Conservation (phyloP, 2,888 invertebrate genomes). For the Pecten maximus region DNA sequence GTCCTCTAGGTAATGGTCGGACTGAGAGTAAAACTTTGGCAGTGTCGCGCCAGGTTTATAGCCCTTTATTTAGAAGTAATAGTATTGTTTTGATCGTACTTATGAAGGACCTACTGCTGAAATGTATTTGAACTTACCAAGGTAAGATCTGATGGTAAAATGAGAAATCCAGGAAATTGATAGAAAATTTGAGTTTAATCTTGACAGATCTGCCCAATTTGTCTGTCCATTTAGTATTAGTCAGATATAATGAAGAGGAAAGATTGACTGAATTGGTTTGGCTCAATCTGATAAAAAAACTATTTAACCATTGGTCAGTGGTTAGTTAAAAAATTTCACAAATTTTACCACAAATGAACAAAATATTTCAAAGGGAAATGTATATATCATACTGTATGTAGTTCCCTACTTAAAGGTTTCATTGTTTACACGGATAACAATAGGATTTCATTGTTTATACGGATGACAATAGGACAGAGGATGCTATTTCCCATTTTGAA, state of each 20-base stretch:
- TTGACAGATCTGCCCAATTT: background rate
- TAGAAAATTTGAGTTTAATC: constrained; percentile 7
- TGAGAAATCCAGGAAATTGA: background rate
- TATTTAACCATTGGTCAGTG: too few relatives aligned
- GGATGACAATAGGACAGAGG: background rate
- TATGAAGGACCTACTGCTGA: background rate
- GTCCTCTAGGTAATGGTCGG: background rate
- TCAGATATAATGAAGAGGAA: too few relatives aligned
- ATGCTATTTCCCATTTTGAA: background rate
- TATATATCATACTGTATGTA: too few relatives aligned
- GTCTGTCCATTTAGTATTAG: too few relatives aligned
- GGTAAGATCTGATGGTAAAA: background rate
- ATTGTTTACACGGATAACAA: too few relatives aligned
- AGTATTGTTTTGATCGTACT: background rate
- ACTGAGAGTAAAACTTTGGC: background rate
- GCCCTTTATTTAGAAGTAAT: background rate
- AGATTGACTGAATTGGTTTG: too few relatives aligned
- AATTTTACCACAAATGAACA: too few relatives aligned
- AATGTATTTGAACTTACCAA: background rate
- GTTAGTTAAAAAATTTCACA: too few relatives aligned
- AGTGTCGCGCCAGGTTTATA: background rate
- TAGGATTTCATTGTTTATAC: too few relatives aligned
- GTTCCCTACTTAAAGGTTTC: too few relatives aligned
- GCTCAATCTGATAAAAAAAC: too few relatives aligned
- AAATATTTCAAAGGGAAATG: too few relatives aligned